A percentile compares a stretch with the other conserved stretches of the same genome.
phyloP scores from a whole-genome alignment of 2,888 invertebrate genomes.

The Eupithecia subumbrata region DNA sequence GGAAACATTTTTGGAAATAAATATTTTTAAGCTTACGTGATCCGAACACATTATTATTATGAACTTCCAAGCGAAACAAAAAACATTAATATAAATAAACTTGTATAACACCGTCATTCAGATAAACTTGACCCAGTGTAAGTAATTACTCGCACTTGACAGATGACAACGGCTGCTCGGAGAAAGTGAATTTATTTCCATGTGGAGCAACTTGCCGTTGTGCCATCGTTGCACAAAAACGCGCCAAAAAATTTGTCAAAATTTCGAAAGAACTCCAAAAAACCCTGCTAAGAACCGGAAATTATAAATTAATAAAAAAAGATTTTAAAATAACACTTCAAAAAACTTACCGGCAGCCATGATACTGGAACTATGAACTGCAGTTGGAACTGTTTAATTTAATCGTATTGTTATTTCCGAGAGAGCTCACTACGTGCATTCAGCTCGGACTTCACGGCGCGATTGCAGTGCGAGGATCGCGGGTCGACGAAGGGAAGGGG shows the following conservation, averaged over 20 bases:
- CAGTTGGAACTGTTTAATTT: not conserved
- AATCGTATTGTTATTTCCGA: not conserved
- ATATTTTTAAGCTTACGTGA: too few relatives aligned
- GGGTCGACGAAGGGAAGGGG: not conserved
- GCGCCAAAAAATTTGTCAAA: not conserved
- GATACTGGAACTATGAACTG: not conserved
- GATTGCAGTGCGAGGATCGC: slow-evolving; percentile 5
- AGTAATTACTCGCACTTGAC: slow-evolving; percentile 17
- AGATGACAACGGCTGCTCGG: slow-evolving; percentile 14
- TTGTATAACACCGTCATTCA: not conserved
- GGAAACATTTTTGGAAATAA: not conserved
- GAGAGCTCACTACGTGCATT: slow-evolving; percentile 5
- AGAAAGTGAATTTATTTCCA: slow-evolving; percentile 22
- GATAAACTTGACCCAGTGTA: slow-evolving; percentile 25
- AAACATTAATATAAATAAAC: not conserved
- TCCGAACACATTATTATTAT: too few relatives aligned
- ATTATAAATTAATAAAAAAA: not conserved
- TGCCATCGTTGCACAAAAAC: not conserved
- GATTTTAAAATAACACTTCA: not conserved
- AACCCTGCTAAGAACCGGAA: not conserved
- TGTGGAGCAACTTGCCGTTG: slow-evolving; percentile 5
- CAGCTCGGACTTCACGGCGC: slow-evolving; percentile 1
- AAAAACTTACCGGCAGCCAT: slow-evolving; percentile 13
- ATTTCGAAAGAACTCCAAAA: not conserved
- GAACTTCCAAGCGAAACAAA: not conserved